phyloP scores from a whole-genome alignment of 1,140 invertebrate species.

The Solen grandis region DNA sequence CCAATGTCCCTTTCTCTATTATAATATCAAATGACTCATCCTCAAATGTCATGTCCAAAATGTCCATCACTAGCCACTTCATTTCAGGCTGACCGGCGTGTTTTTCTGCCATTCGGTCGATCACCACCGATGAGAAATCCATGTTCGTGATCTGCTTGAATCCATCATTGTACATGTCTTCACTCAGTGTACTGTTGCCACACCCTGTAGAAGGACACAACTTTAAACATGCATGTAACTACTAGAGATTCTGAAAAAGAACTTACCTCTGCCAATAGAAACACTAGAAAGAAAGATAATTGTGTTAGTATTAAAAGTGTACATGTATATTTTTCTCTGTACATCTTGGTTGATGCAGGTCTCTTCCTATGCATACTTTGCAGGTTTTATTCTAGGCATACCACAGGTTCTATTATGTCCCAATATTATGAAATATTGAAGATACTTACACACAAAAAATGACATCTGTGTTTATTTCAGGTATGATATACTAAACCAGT shows the following conservation, averaged over 20 bases:
- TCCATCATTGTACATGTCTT: slow-evolving; percentile 81
- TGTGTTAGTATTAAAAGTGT: neutral
- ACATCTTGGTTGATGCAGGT: neutral
- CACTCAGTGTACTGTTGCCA: slow-evolving; percentile 82
- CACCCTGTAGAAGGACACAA: slow-evolving; percentile 78
- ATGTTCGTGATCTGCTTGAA: slow-evolving; percentile 81
- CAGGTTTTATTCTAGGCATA: no score
- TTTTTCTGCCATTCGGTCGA: slow-evolving; percentile 79
- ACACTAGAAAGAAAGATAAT: neutral
- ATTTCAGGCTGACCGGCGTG: slow-evolving; percentile 68
- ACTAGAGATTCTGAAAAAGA: no score
- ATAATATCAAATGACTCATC: slow-evolving; percentile 81
- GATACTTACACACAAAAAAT: no score
- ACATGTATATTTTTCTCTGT: neutral
- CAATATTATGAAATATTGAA: no score
- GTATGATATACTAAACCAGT: no score
- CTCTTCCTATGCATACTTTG: neutral
- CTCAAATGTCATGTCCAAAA: slow-evolving; percentile 77
- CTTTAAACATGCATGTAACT: neutral
- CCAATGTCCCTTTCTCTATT: slow-evolving; percentile 83
- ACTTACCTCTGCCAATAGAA: no score
- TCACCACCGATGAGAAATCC: slow-evolving; percentile 82
- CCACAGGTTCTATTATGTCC: no score
- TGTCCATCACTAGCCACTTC: slow-evolving; percentile 81
- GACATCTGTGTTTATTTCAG: no score